Evolutionary conservation across 2,888 invertebrate species (phyloP).

Genomic region (Eudemis profundana): DNA sequence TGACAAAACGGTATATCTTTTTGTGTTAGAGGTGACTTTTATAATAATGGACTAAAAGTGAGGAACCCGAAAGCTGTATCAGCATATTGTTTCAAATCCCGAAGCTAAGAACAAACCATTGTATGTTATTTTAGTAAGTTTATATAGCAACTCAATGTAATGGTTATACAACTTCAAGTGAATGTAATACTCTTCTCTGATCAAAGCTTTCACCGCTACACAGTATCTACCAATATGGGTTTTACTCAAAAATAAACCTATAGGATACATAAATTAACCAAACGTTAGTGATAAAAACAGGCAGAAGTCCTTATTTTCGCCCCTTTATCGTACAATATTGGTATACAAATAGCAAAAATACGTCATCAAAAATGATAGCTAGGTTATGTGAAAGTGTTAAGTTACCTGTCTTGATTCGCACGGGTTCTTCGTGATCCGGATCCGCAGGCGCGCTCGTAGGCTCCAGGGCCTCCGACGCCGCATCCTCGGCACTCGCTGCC

Average conservation of each 20-base stretch:
- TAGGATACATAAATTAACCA: not conserved
- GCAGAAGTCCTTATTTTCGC: not conserved
- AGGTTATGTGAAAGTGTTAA: slow-evolving; percentile 73
- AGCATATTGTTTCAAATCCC: not conserved
- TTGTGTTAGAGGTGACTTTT: not conserved
- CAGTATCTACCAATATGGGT: not conserved
- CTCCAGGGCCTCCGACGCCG: slow-evolving; percentile 55
- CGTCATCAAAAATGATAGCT: slow-evolving; percentile 65
- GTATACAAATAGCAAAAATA: slow-evolving; percentile 52
- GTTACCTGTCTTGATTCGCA: slow-evolving; percentile 59
- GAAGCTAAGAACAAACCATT: not conserved
- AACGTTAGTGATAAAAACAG: not conserved
- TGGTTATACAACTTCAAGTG: slow-evolving; percentile 11
- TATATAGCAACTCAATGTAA: not conserved
- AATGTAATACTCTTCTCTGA: slow-evolving; percentile 3
- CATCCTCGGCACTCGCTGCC: slow-evolving; percentile 55
- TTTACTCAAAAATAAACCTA: not conserved
- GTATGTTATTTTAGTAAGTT: not conserved
- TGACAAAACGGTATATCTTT: not conserved
- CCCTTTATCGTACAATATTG: slow-evolving; percentile 18
- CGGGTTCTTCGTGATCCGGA: slow-evolving; percentile 52
- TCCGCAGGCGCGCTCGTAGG: slow-evolving; percentile 52
- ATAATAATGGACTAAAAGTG: not conserved
- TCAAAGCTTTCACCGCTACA: slow-evolving; percentile 24
- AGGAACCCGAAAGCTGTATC: not conserved